Base-by-base conservation (phyloP, 2,797 vertebrate species). In the Peromyscus nudipes region DNA sequence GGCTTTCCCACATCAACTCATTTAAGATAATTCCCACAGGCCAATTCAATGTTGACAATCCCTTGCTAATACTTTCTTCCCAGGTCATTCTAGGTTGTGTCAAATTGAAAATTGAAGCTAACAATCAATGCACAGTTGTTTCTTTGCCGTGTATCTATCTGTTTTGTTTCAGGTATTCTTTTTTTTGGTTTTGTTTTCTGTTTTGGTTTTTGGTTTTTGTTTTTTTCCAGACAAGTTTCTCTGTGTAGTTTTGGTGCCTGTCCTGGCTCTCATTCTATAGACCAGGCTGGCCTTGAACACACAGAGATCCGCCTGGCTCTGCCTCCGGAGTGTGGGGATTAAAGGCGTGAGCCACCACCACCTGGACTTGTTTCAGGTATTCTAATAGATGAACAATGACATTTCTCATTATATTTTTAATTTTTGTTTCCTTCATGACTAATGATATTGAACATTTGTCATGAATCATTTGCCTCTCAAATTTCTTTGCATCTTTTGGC, bases 401-500 rank as follows among this genome's bases (percentile, higher is more conserved):
- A 23, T 8, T 37, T 49, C 34, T 94, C 37, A 34, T 67, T 49
- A 60, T 25, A 55, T 49, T 52, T 80, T 92, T 84, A 65, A 86
- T 37, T 40, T 73, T 43, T 23, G n/a, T 75, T 86, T 92, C 73
- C 60, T 34, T 86, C 46, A n/a, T 75, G 21, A 86, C 49, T 73
- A 64, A 67, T 79, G 43, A 76, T 93, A 76, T 40, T 43, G 25
- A 82, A 71, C 29, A 34, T 29, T 62, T 43, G 81, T 71, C 6
- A 17, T 21, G 16, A n/a, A 46, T 34, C 46, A 46, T 81, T 40
- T 80, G 21, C 46, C 34, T 81, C 83, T 31, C 17, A n/a, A 60
- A 37, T 91, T 57, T 94, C 49, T 82, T 75, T 85, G 34, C 65
- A 76, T 87, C 40, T 82, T 93, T 91, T 57, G 17, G 55, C 25